Percentiles rank a stretch among this genome's conserved stretches.
Conservation (phyloP, 2,113 vertebrate genomes). For the Burhinus oedicnemus region DNA sequence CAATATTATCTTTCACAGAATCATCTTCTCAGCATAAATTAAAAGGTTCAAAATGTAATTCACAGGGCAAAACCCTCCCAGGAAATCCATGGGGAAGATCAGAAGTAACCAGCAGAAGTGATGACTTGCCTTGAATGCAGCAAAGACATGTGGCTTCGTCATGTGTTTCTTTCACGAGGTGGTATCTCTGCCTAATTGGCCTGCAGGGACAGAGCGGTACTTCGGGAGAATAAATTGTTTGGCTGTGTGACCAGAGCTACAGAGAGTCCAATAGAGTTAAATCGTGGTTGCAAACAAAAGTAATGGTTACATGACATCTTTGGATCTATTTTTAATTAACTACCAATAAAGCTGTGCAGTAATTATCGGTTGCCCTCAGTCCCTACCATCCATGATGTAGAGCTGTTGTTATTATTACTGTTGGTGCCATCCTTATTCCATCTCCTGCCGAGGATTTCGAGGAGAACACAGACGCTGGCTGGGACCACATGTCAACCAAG, state of each 20-base stretch:
- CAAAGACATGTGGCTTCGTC: neutral
- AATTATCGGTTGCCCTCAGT: neutral
- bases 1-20: neutral
- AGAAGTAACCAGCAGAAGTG: neutral
- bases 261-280: neutral
- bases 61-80: neutral
- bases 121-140: neutral
- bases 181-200: neutral
- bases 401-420: neutral
- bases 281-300: neutral
- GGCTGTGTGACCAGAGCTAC: neutral
- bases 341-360: neutral
- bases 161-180: neutral
- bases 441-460: neutral
- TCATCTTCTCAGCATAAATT: neutral
- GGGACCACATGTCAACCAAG: fast-evolving
- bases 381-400: neutral
- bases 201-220: neutral
- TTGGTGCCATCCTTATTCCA: neutral
- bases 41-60: neutral
- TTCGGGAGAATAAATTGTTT: neutral
- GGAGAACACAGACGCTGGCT: fast-evolving
- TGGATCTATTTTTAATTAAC: neutral
- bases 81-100: neutral
- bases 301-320: neutral